Evolutionary conservation across 1,140 invertebrate species (phyloP), one percentile per base, ranked within the genome.

Genomic region (Leptonema lineaticorne): DNA sequence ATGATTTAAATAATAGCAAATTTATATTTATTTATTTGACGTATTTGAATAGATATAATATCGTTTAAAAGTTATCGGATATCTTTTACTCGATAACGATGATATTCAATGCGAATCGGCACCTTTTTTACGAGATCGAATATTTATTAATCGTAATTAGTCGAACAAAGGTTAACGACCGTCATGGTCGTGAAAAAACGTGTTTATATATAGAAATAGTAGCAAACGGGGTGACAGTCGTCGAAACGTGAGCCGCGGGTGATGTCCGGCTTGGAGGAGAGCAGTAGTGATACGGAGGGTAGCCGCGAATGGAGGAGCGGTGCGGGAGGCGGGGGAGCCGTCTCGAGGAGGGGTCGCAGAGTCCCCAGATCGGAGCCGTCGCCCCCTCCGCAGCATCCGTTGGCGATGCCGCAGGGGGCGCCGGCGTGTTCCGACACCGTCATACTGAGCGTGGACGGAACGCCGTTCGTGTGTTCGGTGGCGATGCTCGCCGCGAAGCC

Each of bases 401-500:
- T 11, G 14, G 48, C 16, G 46, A 50, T 22, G 37, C 16, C 50
- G 37, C 27, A 30, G 46, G 46, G 56, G 11, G 63, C 63, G 48
- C 22, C 11, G 18, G 22, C 37, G 48, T 57, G 24, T 30, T 27
- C 60, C 9, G 71, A 73, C 46, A 58, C 63, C 6, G 63, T 73
- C 27, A 67, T 69, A 1, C 37, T 73, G 9, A 48, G 63, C 8
- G 71, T 73, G 8, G 71, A 73, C 62, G 63, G 66, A 30, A 70
- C 71, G 16, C 57, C 64, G 8, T 96, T 95, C 78, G 88, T 96
- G 5, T 88, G 97, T 1, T 95, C 98, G 81, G 93, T 93, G 3
- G 89, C 92, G 9, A 83, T 97, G 58, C 96, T 98, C 75, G 92
- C 92, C 7, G 90, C 92, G 1, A 91, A 95, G 81, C 94, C 94